Conservation (phyloP, 2,797 vertebrate species). For the Spinus olivaceus region DNA sequence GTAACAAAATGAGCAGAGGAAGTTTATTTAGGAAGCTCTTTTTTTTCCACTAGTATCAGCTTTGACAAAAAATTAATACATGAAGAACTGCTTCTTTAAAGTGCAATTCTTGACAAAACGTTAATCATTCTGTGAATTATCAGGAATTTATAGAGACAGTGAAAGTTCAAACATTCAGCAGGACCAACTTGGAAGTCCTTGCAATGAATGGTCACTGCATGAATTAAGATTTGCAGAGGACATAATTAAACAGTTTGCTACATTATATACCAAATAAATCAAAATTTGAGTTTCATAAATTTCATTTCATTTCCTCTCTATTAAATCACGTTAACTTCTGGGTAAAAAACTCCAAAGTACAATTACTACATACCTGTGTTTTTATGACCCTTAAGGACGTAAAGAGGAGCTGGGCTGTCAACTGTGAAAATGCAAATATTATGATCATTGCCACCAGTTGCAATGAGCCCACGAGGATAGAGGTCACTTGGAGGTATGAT, state of each 20-base stretch:
- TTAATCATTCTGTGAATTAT: background rate
- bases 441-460: conserved; percentile 93
- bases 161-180: background rate
- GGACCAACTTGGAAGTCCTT: background rate
- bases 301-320: background rate
- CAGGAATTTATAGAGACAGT: background rate
- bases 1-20: background rate
- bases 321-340: background rate
- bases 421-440: conserved; percentile 93
- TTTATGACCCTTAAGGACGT: conserved; percentile 89
- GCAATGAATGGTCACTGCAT: background rate
- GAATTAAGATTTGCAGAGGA: background rate
- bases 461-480: conserved; percentile 90
- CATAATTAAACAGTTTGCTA: background rate
- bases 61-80: background rate
- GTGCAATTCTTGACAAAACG: background rate
- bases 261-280: background rate
- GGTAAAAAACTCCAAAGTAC: background rate
- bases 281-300: background rate
- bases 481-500: conserved; percentile 89
- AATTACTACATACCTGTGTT: conserved; percentile 83
- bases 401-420: conserved; percentile 87
- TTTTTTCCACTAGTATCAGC: background rate
- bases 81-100: background rate
- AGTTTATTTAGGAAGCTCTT: background rate